Conservation (phyloP, 1,140 invertebrate genomes). For the Eueides isabella region DNA sequence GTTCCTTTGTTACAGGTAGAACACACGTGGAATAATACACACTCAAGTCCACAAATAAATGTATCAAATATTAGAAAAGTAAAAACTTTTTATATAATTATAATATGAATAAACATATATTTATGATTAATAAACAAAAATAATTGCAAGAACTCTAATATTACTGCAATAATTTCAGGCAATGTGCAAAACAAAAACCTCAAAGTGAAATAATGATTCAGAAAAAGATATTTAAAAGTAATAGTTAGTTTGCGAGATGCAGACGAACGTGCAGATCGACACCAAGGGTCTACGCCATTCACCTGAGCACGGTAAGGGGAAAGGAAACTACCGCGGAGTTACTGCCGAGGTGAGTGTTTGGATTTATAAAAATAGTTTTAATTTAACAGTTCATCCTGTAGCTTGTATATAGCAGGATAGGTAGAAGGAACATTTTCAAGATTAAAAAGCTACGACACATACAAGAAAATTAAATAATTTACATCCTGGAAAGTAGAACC, state of each 20-base stretch:
- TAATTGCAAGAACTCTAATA: too few species aligned
- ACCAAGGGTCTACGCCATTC: constrained; percentile 83
- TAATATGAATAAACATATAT: too few species aligned
- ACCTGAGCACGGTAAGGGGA: constrained; percentile 79
- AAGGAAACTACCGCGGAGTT: constrained; percentile 65
- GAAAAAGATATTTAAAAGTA: too few species aligned
- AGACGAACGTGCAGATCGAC: constrained; percentile 86
- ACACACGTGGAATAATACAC: not conserved
- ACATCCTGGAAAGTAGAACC: too few species aligned
- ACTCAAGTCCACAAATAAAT: not conserved
- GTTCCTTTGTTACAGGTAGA: constrained; percentile 21
- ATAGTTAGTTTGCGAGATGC: constrained; percentile 72
- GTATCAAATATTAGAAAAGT: too few species aligned
- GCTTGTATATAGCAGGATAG: not conserved
- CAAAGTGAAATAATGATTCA: too few species aligned
- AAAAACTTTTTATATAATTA: too few species aligned
- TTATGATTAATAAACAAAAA: too few species aligned
- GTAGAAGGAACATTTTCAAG: not conserved
- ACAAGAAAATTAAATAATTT: too few species aligned
- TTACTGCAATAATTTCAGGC: too few species aligned
- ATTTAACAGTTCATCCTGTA: not conserved
- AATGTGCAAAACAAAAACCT: too few species aligned
- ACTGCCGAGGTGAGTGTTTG: constrained; percentile 77
- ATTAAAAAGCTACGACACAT: too few species aligned
- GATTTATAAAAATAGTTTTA: not conserved